These are phyloP conservation scores for Barbus barbus DNA, from an alignment of 2,113 vertebrate species.

Conservation along the genomic window DNA sequence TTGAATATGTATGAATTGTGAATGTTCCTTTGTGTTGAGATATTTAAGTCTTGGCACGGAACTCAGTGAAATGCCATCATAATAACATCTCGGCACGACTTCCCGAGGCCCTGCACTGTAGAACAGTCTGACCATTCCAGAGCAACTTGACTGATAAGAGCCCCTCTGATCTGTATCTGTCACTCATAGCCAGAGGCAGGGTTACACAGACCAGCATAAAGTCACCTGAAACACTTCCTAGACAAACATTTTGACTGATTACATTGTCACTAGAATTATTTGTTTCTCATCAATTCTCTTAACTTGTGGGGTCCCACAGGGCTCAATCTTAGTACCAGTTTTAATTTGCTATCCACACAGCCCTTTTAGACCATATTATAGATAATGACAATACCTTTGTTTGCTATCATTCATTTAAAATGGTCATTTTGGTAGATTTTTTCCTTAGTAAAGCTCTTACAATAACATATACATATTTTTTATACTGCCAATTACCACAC, in stretches of 20 bases:
- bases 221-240: constrained; percentile 23
- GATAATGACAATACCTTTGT: constrained; percentile 32
- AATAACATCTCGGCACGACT: constrained; percentile 57
- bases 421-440: no score
- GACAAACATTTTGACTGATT: constrained; percentile 34
- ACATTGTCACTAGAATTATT: background rate
- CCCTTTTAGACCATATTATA: constrained; percentile 2
- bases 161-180: constrained; percentile 75
- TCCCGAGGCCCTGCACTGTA: constrained; percentile 24
- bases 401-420: constrained; percentile 11
- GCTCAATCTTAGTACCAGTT: constrained; percentile 38
- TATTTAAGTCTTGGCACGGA: constrained; percentile 52
- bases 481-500: no score
- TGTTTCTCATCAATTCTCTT: constrained; percentile 32
- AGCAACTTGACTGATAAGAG: constrained; percentile 67
- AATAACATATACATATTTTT: no score
- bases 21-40: constrained; percentile 39
- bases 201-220: constrained; percentile 44
- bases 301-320: constrained; percentile 42
- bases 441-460: no score
- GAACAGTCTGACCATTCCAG: constrained; percentile 50
- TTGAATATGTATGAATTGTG: constrained; percentile 22
- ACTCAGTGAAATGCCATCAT: constrained; percentile 49
- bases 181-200: constrained; percentile 68
- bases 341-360: background rate